Evolutionary conservation across 1,140 invertebrate genomes (phyloP).

Genomic region (Drosophila quadrilineata): DNA sequence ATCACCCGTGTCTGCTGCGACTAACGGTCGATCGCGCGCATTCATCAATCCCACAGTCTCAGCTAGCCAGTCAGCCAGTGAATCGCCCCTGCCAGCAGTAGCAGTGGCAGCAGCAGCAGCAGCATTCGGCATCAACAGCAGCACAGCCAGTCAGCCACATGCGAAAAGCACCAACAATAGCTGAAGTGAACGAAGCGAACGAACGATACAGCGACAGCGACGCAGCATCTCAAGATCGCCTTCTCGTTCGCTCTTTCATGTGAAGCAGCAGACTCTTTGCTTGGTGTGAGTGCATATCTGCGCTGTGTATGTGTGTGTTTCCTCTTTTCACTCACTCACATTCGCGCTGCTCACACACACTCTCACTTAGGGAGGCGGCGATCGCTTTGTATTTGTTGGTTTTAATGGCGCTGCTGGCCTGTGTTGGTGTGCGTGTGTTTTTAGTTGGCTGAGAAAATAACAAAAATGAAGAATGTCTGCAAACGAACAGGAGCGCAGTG

Average conservation of each 20-base stretch:
- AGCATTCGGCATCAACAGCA: too few relatives aligned
- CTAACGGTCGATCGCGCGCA: conserved; percentile 58
- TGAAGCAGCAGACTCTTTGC: not conserved
- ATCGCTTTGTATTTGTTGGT: conserved; percentile 66
- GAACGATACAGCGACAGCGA: conserved; percentile 34
- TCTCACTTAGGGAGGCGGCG: conserved; percentile 51
- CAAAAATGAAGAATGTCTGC: conserved; percentile 73
- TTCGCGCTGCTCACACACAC: conserved; percentile 31
- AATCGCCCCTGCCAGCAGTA: too few relatives aligned
- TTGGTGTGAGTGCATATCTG: conserved; percentile 7
- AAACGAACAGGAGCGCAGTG: conserved; percentile 39
- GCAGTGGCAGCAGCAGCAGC: too few relatives aligned
- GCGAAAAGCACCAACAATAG: conserved; percentile 39
- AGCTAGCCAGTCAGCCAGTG: conserved; percentile 20
- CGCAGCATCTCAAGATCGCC: conserved; percentile 57
- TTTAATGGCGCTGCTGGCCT: conserved; percentile 67
- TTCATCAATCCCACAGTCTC: conserved; percentile 51
- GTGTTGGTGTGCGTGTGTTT: conserved; percentile 32
- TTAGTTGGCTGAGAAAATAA: conserved; percentile 52
- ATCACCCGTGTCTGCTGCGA: conserved; percentile 78
- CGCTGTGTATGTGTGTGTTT: conserved; percentile 16
- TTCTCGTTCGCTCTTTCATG: conserved; percentile 28
- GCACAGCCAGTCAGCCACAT: conserved; percentile 19
- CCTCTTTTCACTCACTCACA: conserved; percentile 30
- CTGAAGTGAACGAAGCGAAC: conserved; percentile 12